Conservation (phyloP, 1,140 invertebrate species). For the Drosophila carrolli region DNA sequence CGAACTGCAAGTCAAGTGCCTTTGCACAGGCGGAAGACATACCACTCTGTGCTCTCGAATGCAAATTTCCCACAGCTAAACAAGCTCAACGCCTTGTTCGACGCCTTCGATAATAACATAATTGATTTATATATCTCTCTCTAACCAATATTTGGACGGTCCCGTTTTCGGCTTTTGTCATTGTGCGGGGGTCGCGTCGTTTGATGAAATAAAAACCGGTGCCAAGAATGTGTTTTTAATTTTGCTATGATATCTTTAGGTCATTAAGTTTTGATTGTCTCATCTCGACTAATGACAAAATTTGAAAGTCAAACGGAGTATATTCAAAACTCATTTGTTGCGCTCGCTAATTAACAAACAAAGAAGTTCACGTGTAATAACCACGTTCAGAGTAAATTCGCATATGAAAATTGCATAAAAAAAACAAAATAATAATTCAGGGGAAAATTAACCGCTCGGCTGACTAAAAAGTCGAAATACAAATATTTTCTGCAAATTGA, state of each 20-base stretch:
- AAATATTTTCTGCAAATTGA: too few species aligned
- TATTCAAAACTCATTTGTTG: constrained; percentile 41
- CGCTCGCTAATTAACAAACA: constrained; percentile 57
- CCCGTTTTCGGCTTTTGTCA: constrained; percentile 19
- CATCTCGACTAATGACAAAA: constrained; percentile 43
- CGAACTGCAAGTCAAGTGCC: constrained; percentile 58
- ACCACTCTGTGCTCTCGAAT: constrained; percentile 8
- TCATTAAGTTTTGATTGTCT: constrained; percentile 34
- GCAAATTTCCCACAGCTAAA: constrained; percentile 29
- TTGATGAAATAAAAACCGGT: constrained; percentile 8
- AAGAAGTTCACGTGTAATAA: constrained; percentile 45
- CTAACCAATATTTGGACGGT: constrained; percentile 23
- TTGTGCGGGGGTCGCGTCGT: constrained; percentile 17
- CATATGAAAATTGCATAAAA: constrained; percentile 62
- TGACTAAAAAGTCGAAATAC: constrained; percentile 1
- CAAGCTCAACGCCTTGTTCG: constrained; percentile 36
- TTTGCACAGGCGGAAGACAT: constrained; percentile 34
- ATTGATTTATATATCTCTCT: constrained; percentile 30
- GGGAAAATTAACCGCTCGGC: constrained; percentile 41
- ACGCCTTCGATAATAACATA: constrained; percentile 44
- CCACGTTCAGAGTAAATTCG: constrained; percentile 23
- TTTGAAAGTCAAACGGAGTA: constrained; percentile 37
- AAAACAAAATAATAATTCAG: constrained; percentile 5
- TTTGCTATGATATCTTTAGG: constrained; percentile 13
- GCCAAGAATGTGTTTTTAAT: constrained; percentile 36